Percentiles rank a stretch among this genome's conserved stretches.
These are phyloP conservation scores for Boleophthalmus pectinirostris DNA, from an alignment of 2,113 vertebrate genomes.

Conservation along the genomic window DNA sequence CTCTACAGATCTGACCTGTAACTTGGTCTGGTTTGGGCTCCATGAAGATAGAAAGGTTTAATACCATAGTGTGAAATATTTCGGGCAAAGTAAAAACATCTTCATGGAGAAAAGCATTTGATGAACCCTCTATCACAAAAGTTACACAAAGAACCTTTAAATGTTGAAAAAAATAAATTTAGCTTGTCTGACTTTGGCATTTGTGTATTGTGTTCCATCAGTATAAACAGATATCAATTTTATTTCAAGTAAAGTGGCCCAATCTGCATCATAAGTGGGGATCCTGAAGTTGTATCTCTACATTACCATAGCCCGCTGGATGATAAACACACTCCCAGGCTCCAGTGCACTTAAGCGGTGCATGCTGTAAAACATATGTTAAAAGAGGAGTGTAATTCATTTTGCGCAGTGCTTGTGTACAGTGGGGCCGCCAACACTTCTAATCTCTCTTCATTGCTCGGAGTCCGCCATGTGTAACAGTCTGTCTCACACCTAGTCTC, in stretches of 20 bases:
- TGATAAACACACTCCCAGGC: slow-evolving; percentile 64
- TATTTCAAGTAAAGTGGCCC: slow-evolving; percentile 22
- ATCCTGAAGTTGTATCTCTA: slow-evolving; percentile 49
- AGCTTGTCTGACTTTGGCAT: no score
- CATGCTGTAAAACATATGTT: slow-evolving; percentile 58
- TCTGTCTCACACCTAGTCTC: not conserved
- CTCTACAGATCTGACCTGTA: no score
- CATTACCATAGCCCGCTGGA: slow-evolving; percentile 57
- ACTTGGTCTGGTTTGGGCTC: no score
- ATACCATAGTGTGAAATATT: no score
- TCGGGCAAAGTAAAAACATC: no score
- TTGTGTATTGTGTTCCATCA: no score
- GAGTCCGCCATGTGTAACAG: slow-evolving; percentile 10
- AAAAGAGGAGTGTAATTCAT: slow-evolving; percentile 63
- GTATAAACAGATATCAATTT: no score
- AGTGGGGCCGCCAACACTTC: slow-evolving; percentile 17
- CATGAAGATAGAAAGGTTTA: no score
- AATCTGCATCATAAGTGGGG: slow-evolving; percentile 19
- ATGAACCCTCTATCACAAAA: no score
- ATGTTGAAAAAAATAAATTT: no score
- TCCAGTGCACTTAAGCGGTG: slow-evolving; percentile 52
- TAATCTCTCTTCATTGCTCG: slow-evolving; percentile 37
- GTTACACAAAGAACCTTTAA: no score
- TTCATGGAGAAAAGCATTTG: no score
- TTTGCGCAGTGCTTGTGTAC: slow-evolving; percentile 35